Conservation (phyloP, 2,113 vertebrate species). For the Microtus ochrogaster region DNA sequence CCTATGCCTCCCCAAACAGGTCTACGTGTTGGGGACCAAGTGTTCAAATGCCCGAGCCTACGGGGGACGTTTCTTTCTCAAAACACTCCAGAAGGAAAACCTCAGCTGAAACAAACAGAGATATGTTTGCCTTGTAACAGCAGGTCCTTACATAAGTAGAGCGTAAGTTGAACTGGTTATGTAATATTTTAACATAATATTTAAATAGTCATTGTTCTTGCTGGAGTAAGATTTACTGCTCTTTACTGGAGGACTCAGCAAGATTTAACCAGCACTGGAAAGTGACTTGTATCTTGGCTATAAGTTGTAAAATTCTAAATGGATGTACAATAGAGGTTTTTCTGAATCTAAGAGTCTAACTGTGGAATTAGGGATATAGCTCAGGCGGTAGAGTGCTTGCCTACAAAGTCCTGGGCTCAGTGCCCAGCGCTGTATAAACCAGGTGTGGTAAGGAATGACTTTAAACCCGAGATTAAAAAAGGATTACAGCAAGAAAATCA, state of each 20-base stretch:
- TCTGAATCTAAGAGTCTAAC: not conserved
- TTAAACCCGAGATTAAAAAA: not conserved
- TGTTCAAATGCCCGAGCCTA: not conserved
- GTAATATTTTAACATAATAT: not conserved
- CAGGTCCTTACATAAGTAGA: not conserved
- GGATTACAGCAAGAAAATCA: not conserved
- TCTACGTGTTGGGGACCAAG: not conserved
- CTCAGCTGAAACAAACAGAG: not conserved
- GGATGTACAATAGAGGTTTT: slow-evolving; percentile 5
- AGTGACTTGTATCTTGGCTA: slow-evolving; percentile 7
- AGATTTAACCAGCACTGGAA: not conserved
- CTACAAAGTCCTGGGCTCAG: not conserved
- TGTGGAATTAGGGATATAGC: not conserved
- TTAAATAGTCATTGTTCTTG: slow-evolving; percentile 30
- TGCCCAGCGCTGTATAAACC: not conserved
- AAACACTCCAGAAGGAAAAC: not conserved
- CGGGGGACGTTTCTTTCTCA: not conserved
- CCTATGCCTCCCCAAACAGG: not conserved
- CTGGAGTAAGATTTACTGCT: slow-evolving; percentile 35
- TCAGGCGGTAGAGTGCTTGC: too few relatives aligned
- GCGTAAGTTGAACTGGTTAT: not conserved
- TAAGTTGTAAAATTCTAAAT: slow-evolving; percentile 51
- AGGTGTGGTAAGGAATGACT: not conserved
- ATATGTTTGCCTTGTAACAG: not conserved
- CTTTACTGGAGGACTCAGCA: not conserved